Evolutionary conservation across 1,140 invertebrate genomes (phyloP).

Genomic region (Trichonephila clavipes): DNA sequence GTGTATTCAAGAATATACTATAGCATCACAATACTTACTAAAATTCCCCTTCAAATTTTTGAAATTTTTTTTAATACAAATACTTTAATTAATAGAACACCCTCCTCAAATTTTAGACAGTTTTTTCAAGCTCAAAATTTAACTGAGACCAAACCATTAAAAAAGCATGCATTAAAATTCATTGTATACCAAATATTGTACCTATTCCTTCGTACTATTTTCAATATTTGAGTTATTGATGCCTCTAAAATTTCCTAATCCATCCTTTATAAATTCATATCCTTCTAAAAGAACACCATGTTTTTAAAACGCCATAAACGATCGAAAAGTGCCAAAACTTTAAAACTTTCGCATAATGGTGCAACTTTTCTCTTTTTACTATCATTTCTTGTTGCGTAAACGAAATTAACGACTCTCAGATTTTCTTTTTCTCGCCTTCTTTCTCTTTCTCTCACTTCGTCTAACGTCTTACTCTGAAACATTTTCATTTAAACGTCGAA

Average conservation of each 20-base stretch:
- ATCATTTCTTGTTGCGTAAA: constrained; percentile 10
- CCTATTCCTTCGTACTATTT: not conserved
- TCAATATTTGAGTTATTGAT: not conserved
- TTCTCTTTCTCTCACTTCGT: not conserved
- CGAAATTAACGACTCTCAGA: constrained; percentile 9
- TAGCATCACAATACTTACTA: too few relatives aligned
- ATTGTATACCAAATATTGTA: not conserved
- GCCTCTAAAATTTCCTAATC: not conserved
- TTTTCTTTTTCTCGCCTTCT: not conserved
- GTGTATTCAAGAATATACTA: too few relatives aligned
- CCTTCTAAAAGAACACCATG: not conserved
- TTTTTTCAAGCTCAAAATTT: too few relatives aligned
- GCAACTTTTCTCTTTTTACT: not conserved
- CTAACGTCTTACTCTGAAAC: not conserved
- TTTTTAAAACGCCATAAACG: not conserved
- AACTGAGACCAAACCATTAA: not conserved
- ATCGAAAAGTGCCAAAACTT: not conserved
- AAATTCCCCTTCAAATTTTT: too few relatives aligned
- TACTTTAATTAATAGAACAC: too few relatives aligned
- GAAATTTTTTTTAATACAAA: too few relatives aligned
- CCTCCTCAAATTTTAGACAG: too few relatives aligned
- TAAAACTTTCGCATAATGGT: not conserved
- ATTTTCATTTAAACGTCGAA: constrained; percentile 41
- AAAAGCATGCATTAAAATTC: not conserved
- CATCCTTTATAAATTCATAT: not conserved